These are phyloP conservation scores for Tangara arthus DNA, from an alignment of 2,797 vertebrate genomes.

Conservation along the genomic window DNA sequence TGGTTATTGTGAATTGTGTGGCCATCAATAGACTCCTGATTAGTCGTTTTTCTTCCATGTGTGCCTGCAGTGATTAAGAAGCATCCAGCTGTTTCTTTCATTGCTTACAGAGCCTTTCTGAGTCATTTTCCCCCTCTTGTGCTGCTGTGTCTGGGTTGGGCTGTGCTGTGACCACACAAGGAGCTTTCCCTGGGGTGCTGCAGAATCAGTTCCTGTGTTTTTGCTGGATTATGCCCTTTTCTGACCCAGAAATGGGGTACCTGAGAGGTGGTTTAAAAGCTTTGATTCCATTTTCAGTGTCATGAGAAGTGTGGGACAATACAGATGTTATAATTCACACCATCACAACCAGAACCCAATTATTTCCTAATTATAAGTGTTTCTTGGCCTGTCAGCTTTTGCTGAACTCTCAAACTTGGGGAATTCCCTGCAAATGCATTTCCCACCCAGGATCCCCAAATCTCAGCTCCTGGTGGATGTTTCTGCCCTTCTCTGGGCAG, in stretches of 20 bases:
- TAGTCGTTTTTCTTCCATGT: neutral
- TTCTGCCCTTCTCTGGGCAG: neutral
- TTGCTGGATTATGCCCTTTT: neutral
- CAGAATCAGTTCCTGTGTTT: neutral
- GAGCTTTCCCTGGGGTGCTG: neutral
- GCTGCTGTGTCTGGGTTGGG: neutral
- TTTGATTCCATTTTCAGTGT: neutral
- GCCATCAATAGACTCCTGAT: conserved; percentile 31
- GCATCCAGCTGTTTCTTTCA: neutral
- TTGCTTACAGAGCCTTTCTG: neutral
- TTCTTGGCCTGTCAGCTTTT: neutral
- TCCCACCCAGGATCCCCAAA: too few relatives aligned
- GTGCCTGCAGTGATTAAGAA: neutral
- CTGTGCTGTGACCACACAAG: neutral
- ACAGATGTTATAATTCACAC: neutral
- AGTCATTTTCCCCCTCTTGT: accelerated
- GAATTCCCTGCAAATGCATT: neutral
- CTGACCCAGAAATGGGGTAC: neutral
- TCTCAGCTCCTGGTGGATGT: neutral
- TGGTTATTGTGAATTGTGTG: neutral
- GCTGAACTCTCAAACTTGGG: neutral
- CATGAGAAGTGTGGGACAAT: accelerated
- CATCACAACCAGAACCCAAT: neutral
- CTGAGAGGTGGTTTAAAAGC: neutral
- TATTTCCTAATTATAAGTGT: neutral